Evolutionary conservation across 2,888 invertebrate genomes (phyloP).

Genomic region (Amphiduros pacificus): DNA sequence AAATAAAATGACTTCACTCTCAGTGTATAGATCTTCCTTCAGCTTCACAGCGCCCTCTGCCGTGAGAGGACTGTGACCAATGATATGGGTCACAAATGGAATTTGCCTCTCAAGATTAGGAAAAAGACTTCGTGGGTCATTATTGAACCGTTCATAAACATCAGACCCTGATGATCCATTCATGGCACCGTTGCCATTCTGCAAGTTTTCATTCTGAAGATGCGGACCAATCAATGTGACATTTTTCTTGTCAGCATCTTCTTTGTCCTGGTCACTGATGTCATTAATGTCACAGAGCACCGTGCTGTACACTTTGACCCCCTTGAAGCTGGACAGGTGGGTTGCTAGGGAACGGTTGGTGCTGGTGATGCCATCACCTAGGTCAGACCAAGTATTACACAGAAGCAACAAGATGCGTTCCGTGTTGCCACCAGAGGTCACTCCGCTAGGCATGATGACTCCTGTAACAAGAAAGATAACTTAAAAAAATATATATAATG

Average conservation of each 20-base stretch:
- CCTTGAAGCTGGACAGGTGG: constrained; percentile 18
- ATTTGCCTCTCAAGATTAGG: not conserved
- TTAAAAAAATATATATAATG: too few relatives aligned
- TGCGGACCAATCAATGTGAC: constrained; percentile 23
- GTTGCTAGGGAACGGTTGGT: constrained; percentile 25
- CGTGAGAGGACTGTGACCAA: constrained; percentile 32
- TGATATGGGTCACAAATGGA: constrained; percentile 24
- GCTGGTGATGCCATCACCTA: constrained; percentile 21
- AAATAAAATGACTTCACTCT: constrained; percentile 26
- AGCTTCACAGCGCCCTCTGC: constrained; percentile 27
- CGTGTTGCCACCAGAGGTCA: too few relatives aligned
- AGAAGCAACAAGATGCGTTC: constrained; percentile 27
- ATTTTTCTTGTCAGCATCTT: constrained; percentile 13
- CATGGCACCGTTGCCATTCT: too few relatives aligned
- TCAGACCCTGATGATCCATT: not conserved
- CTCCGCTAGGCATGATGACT: too few relatives aligned
- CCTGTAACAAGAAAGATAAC: too few relatives aligned
- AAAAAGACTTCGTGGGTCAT: constrained; percentile 2
- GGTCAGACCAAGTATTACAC: constrained; percentile 19
- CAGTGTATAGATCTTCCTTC: constrained; percentile 17
- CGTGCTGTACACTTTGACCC: constrained; percentile 21
- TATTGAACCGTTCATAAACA: constrained; percentile 16
- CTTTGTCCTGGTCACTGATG: not conserved
- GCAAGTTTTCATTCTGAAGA: too few relatives aligned
- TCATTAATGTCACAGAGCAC: constrained; percentile 5